Conservation (phyloP, 2,888 invertebrate genomes). For the Epistrophe grossulariae region DNA sequence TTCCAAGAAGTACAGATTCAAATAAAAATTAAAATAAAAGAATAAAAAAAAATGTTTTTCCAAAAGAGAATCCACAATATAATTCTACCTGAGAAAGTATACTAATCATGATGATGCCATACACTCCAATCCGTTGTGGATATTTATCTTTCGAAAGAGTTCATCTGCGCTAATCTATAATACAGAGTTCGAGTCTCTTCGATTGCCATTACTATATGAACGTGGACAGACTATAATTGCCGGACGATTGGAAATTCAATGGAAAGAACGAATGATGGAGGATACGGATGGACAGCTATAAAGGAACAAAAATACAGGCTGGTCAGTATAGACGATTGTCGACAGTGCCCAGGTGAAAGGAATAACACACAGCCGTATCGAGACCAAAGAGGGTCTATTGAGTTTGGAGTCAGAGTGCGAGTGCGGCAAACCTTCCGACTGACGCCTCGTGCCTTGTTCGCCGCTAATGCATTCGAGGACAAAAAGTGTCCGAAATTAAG, state of each 20-base stretch:
- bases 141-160: conserved; percentile 68
- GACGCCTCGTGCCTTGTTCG: conserved; percentile 78
- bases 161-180: conserved; percentile 72
- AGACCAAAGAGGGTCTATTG: background rate
- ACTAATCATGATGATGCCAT: conserved; percentile 32
- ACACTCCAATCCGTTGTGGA: conserved; percentile 41
- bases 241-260: conserved; percentile 40
- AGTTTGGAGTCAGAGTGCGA: background rate
- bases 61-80: conserved; percentile 34
- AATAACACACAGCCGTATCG: conserved; percentile 25
- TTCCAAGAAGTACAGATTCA: conserved; percentile 56
- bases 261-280: conserved; percentile 11
- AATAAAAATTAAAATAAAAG: background rate
- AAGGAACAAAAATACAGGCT: conserved; percentile 41
- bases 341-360: conserved; percentile 70
- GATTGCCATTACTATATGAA: conserved; percentile 28
- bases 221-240: conserved; percentile 11
- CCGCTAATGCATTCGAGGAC: conserved; percentile 77
- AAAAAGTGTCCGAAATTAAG: conserved; percentile 78
- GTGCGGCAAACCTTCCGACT: conserved; percentile 65
- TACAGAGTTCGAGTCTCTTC: conserved; percentile 36
- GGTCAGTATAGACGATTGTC: background rate
- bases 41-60: background rate
- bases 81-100: conserved; percentile 57
- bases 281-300: conserved; percentile 15